Percentiles rank a stretch among this genome's conserved stretches.
Evolutionary conservation across 2,113 vertebrate genomes (phyloP).

Genomic region (Fukomys damarensis): DNA sequence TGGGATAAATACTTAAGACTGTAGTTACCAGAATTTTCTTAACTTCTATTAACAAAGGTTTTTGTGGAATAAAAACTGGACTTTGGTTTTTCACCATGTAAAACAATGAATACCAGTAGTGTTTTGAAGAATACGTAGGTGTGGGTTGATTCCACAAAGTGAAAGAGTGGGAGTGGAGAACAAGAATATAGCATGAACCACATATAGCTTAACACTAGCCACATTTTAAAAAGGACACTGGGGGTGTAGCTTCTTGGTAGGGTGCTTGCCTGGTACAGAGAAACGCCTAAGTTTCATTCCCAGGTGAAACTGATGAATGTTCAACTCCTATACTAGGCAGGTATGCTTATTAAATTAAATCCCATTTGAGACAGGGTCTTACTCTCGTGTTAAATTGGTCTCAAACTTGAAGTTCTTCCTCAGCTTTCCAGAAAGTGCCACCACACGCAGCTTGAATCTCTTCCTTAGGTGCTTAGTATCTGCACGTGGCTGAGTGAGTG

Average conservation of each 20-base stretch:
- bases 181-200: neutral
- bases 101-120: neutral
- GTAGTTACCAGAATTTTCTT: neutral
- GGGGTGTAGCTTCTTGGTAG: neutral
- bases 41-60: slow-evolving; percentile 1
- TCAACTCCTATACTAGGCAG: neutral
- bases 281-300: neutral
- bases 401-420: neutral
- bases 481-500: neutral
- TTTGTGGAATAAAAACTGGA: slow-evolving; percentile 44
- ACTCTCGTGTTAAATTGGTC: neutral
- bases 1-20: neutral
- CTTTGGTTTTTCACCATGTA: neutral
- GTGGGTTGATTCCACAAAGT: neutral
- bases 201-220: neutral
- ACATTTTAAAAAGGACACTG: neutral
- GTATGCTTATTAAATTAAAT: neutral
- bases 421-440: neutral
- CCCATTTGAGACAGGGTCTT: neutral
- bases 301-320: neutral
- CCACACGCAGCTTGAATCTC: neutral
- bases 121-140: neutral
- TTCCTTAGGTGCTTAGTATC: neutral
- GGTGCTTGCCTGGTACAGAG: neutral
- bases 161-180: neutral